Conservation (phyloP, 1,140 invertebrate genomes). For the Pseudomyrmex concolor region DNA sequence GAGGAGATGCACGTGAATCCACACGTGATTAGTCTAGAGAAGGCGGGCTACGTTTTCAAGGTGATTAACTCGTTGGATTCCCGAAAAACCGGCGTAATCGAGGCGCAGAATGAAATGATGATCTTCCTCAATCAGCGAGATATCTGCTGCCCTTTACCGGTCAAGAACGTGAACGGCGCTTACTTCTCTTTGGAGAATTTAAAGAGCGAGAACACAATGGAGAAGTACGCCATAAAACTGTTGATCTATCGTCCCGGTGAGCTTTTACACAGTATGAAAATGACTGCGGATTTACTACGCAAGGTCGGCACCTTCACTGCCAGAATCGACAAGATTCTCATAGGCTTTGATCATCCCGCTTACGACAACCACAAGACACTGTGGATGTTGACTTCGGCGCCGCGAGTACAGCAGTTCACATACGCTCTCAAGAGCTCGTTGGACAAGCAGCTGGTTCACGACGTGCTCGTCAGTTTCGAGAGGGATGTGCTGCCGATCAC, state of each 20-base stretch:
- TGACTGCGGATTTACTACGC: conserved; percentile 87
- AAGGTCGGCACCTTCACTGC: conserved; percentile 90
- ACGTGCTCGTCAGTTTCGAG: conserved; percentile 89
- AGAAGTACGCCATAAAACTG: conserved; percentile 89
- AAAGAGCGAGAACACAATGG: conserved; percentile 73
- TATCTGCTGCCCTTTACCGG: conserved; percentile 88
- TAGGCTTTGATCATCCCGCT: conserved; percentile 89
- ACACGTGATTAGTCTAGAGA: conserved; percentile 84
- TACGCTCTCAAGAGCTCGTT: conserved; percentile 88
- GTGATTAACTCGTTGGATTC: conserved; percentile 93
- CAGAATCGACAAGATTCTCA: conserved; percentile 88
- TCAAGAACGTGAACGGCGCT: conserved; percentile 88
- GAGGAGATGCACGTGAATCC: conserved; percentile 87
- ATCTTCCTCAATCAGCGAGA: conserved; percentile 88
- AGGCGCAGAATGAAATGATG: conserved; percentile 90
- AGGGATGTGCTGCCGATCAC: conserved; percentile 84
- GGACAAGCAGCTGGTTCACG: conserved; percentile 86
- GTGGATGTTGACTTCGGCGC: conserved; percentile 90
- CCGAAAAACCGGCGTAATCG: conserved; percentile 87
- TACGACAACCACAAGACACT: conserved; percentile 88
- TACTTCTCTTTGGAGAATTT: conserved; percentile 86
- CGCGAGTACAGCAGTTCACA: conserved; percentile 89
- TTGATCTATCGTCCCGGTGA: conserved; percentile 90
- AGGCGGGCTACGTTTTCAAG: conserved; percentile 92
- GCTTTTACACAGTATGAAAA: conserved; percentile 87